These are phyloP conservation scores for Scolanthus callimorphus DNA, from an alignment of 92 coral and sea anemone genomes.

Conservation along the genomic window DNA sequence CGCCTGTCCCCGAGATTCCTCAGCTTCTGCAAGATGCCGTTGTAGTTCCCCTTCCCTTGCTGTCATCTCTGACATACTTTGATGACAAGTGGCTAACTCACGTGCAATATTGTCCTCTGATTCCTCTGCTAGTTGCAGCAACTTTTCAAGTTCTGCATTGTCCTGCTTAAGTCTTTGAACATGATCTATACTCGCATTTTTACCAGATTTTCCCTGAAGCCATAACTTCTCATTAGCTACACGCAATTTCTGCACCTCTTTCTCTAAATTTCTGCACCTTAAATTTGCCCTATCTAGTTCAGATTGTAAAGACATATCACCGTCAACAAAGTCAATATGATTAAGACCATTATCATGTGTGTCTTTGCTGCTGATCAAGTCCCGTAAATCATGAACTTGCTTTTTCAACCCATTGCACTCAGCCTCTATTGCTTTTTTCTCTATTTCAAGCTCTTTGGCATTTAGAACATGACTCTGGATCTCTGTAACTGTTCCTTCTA, in stretches of 20 bases:
- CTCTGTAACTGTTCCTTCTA: conserved; percentile 68
- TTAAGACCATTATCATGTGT: conserved; percentile 24
- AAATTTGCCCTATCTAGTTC: conserved; percentile 33
- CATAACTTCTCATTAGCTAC: conserved; percentile 57
- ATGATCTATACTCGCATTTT: conserved; percentile 13
- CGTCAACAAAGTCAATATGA: conserved; percentile 34
- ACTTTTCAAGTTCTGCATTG: conserved; percentile 60
- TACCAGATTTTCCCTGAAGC: conserved; percentile 33
- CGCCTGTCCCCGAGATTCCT: conserved; percentile 36
- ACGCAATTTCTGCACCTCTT: conserved; percentile 50
- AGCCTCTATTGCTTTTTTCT: conserved; percentile 60
- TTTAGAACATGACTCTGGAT: conserved; percentile 76
- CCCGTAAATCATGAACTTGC: conserved; percentile 59
- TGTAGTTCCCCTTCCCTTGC: conserved; percentile 34
- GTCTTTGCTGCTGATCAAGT: conserved; percentile 25
- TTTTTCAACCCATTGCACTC: conserved; percentile 65
- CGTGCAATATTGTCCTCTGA: conserved; percentile 75
- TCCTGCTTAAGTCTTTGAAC: conserved; percentile 51
- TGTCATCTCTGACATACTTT: conserved; percentile 50
- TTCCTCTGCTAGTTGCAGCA: conserved; percentile 77
- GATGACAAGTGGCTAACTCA: conserved; percentile 51
- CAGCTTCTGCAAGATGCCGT: conserved; percentile 24
- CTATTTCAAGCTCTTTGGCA: conserved; percentile 61
- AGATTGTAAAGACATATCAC: conserved; percentile 26
- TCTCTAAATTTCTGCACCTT: conserved; percentile 34